These are phyloP conservation scores for Dicerorhinus sumatrensis DNA, from an alignment of 2,113 vertebrate genomes.

Conservation along the genomic window DNA sequence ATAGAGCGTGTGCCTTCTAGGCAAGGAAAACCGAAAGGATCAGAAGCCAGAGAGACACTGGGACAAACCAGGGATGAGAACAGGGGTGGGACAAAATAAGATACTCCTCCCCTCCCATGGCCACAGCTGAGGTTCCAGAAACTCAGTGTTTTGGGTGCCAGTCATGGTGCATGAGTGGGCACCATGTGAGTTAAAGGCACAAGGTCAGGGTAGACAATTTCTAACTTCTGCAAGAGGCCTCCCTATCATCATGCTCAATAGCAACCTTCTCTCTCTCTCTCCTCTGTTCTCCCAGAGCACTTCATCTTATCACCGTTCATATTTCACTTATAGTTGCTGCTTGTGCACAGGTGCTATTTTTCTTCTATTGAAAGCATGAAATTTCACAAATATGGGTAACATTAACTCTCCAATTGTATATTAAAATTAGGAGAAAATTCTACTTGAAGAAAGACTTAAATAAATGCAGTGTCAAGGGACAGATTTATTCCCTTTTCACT, in stretches of 20 bases:
- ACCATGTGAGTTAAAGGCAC: background rate
- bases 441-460: constrained; percentile 68
- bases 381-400: constrained; percentile 67
- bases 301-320: background rate
- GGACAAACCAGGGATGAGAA: background rate
- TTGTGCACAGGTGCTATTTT: constrained; percentile 28
- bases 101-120: background rate
- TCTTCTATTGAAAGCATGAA: constrained; percentile 32
- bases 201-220: background rate
- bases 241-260: background rate
- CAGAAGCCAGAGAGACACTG: background rate
- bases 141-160: background rate
- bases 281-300: background rate
- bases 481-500: constrained; percentile 54
- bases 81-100: background rate
- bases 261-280: background rate
- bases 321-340: background rate
- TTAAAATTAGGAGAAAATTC: constrained; percentile 72
- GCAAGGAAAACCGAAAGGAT: background rate
- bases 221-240: background rate
- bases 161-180: too few species aligned
- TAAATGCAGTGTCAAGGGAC: constrained; percentile 55
- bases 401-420: constrained; percentile 43
- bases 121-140: background rate
- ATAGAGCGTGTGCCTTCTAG: background rate